These are phyloP conservation scores for Panagrolaimus sp. DNA, from an alignment of 1,140 invertebrate species.

Conservation along the genomic window DNA sequence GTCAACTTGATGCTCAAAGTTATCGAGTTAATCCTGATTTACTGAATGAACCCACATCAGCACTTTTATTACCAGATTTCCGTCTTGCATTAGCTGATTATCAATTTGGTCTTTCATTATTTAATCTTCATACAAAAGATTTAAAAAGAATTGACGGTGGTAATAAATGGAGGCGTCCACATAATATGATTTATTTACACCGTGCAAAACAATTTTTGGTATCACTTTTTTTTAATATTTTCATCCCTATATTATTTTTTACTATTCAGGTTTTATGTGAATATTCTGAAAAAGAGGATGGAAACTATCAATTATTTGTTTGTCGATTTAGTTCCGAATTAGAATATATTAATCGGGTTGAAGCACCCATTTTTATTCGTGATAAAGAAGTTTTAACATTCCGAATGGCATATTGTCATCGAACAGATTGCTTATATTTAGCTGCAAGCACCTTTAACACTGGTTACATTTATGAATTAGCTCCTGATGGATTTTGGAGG, in stretches of 20 bases:
- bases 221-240: too few species aligned
- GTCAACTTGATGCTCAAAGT: not conserved
- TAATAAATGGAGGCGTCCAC: not conserved
- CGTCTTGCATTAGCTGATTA: not conserved
- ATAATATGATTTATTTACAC: not conserved
- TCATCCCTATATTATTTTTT: not conserved
- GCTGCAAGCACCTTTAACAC: constrained; percentile 5
- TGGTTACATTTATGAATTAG: constrained; percentile 11
- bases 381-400: constrained; percentile 1
- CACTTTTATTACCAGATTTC: not conserved
- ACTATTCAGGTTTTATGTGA: too few species aligned
- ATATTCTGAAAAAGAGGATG: constrained; percentile 7
- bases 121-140: not conserved
- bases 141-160: not conserved
- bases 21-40: constrained; percentile 9
- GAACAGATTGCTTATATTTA: constrained; percentile 4
- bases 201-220: not conserved
- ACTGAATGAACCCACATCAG: not conserved
- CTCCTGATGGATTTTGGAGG: not conserved
- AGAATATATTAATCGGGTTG: constrained; percentile 25
- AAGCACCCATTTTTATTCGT: not conserved
- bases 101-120: not conserved
- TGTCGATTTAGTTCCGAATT: constrained; percentile 55
- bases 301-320: constrained; percentile 48
- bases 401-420: not conserved